phyloP scores from a whole-genome alignment of 2,113 vertebrate species.

The Archocentrus centrarchus region DNA sequence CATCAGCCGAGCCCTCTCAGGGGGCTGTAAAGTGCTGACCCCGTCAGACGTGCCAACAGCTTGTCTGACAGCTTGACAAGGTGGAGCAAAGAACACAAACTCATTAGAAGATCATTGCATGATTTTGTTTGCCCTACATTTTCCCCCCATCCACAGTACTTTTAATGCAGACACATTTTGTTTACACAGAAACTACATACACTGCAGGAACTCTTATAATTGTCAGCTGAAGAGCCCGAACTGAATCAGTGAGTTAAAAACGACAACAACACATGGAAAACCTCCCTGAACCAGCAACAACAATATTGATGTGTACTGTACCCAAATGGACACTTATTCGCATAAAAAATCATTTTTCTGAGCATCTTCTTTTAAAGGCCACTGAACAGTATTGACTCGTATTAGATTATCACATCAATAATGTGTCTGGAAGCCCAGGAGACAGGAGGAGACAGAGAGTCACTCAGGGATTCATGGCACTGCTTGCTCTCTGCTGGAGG shows the following conservation, averaged over 20 bases:
- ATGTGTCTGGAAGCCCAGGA: conserved; percentile 6
- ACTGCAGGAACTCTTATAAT: neutral
- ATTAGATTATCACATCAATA: neutral
- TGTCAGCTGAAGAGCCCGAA: neutral
- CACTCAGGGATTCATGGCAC: neutral
- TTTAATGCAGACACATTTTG: neutral
- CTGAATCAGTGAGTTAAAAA: neutral
- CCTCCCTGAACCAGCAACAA: neutral
- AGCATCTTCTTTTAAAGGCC: neutral
- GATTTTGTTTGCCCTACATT: neutral
- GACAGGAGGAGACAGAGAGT: neutral
- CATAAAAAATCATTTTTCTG: neutral
- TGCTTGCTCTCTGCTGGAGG: conserved; percentile 17
- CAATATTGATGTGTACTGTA: neutral
- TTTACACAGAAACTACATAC: neutral
- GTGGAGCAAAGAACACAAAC: neutral
- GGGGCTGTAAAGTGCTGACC: conserved; percentile 53
- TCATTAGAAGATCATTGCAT: conserved; percentile 5
- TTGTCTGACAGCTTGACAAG: conserved; percentile 48
- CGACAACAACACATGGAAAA: neutral
- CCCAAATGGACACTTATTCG: neutral
- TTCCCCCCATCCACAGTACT: neutral
- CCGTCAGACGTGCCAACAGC: conserved; percentile 32
- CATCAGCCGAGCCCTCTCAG: conserved; percentile 29
- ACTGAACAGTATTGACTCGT: neutral